phyloP scores from a whole-genome alignment of 2,888 invertebrate species.

The Chrysina gloriosa region DNA sequence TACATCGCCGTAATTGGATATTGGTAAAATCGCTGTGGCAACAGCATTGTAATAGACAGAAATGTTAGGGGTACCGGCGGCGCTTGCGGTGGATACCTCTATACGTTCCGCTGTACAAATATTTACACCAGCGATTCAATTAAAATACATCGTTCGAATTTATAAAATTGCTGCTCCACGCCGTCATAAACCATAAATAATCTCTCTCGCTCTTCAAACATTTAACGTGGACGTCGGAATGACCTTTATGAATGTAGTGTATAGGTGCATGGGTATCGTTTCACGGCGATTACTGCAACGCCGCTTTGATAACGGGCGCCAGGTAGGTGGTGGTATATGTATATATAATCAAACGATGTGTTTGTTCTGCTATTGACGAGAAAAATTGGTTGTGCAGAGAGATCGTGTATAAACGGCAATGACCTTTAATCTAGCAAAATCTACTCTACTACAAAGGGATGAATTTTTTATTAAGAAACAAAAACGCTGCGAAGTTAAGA shows the following conservation, averaged over 20 bases:
- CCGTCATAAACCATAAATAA: conserved; percentile 29
- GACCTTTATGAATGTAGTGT: too few relatives aligned
- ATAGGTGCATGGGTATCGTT: neutral
- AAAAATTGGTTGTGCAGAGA: neutral
- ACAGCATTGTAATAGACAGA: conserved; percentile 2
- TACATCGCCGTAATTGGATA: conserved; percentile 42
- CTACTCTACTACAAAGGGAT: too few relatives aligned
- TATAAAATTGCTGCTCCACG: conserved; percentile 17
- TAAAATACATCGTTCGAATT: conserved; percentile 33
- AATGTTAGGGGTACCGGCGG: neutral
- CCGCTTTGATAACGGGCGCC: neutral
- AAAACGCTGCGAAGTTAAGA: too few relatives aligned
- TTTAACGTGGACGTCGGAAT: neutral
- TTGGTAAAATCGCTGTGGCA: conserved; percentile 35
- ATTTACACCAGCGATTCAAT: conserved; percentile 35
- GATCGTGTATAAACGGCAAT: neutral
- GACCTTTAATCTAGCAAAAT: neutral
- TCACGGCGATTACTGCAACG: neutral
- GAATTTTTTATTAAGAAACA: too few relatives aligned
- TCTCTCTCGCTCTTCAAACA: conserved; percentile 27
- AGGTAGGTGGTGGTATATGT: conserved; percentile 6
- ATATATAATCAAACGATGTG: neutral
- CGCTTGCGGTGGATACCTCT: conserved; percentile 1
- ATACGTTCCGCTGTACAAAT: conserved; percentile 15
- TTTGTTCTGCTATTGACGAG: neutral